Conservation (phyloP, 2,797 vertebrate genomes). For the Myotis planiceps region DNA sequence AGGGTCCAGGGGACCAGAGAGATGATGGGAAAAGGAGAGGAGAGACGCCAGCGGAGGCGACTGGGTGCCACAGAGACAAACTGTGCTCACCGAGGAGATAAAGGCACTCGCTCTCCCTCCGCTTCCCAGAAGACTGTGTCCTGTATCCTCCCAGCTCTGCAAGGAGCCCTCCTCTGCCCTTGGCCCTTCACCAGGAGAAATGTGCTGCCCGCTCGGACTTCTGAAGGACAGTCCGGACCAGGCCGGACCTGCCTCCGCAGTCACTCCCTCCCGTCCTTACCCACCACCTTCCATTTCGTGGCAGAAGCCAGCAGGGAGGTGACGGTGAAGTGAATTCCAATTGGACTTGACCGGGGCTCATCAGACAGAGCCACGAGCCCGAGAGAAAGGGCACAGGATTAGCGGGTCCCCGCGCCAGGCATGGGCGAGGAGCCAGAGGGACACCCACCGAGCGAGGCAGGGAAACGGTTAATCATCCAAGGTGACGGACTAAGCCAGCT, state of each 20-base stretch:
- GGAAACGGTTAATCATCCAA: slow-evolving; percentile 68
- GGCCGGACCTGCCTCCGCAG: background rate
- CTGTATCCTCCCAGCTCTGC: background rate
- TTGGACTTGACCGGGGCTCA: background rate
- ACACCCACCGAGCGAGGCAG: slow-evolving; percentile 60
- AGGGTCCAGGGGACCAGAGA: background rate
- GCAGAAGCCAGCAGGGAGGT: slow-evolving; percentile 4
- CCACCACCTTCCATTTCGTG: background rate
- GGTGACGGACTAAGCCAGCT: slow-evolving; percentile 62
- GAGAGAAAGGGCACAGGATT: slow-evolving; percentile 15
- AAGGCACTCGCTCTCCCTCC: background rate
- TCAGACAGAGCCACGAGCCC: background rate
- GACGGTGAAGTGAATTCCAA: background rate
- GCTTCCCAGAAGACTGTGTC: background rate
- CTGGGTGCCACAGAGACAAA: background rate
- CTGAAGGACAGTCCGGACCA: background rate
- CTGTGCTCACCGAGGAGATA: background rate
- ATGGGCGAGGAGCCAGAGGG: background rate
- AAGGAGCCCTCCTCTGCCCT: background rate
- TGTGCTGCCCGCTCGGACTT: background rate
- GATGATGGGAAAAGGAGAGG: background rate
- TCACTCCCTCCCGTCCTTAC: background rate
- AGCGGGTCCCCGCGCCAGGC: background rate
- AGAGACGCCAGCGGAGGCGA: background rate
- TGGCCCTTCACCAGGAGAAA: slow-evolving; percentile 36